Evolutionary conservation across 2,113 vertebrate genomes (phyloP), one percentile per base, ranked within the genome.

Genomic region (Equus quagga): DNA sequence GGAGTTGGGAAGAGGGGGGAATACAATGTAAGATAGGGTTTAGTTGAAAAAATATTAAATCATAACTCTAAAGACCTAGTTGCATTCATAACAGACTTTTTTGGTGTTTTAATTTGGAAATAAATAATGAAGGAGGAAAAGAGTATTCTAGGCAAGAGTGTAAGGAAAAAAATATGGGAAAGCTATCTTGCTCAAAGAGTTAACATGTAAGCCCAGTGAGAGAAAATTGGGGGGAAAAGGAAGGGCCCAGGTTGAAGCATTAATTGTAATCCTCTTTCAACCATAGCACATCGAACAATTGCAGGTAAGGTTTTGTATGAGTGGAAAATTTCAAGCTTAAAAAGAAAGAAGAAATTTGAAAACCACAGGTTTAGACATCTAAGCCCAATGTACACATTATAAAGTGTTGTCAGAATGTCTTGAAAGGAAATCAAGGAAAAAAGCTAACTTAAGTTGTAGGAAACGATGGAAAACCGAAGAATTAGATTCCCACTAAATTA

Each of bases 31-130:
- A 28, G 6, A 1, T 65, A 19, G 67, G 49, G 31, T 64, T 85
- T 76, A 82, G 54, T 73, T 85, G 41, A 92, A 70, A 81, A 93
- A 83, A 28, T 51, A 49, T 84, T 83, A 58, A 89, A 31, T 81
- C 31, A 14, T 51, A 95, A 78, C 14, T 62, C 23, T 65, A 44
- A 95, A 80, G 62, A 60, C 19, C 46, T 67, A 51, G 8, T 46
- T 49, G 14, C 44, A 81, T 81, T 79, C 12, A 12, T 78, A 93
- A 82, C 28, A 72, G 9, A 83, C 36, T 86, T 76, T 81, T 92
- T 95, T 81, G 46, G 31, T 64, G n/a, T 92, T 96, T 94, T 89
- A 86, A 72, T 96, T 85, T 95, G 58, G 19, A 89, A n/a, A 46
- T 85, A 70, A 89, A 54, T 93, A 88, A 80, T 76, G 56, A 93